These are phyloP conservation scores for Okapia johnstoni DNA, from an alignment of 2,113 vertebrate species.

Conservation along the genomic window DNA sequence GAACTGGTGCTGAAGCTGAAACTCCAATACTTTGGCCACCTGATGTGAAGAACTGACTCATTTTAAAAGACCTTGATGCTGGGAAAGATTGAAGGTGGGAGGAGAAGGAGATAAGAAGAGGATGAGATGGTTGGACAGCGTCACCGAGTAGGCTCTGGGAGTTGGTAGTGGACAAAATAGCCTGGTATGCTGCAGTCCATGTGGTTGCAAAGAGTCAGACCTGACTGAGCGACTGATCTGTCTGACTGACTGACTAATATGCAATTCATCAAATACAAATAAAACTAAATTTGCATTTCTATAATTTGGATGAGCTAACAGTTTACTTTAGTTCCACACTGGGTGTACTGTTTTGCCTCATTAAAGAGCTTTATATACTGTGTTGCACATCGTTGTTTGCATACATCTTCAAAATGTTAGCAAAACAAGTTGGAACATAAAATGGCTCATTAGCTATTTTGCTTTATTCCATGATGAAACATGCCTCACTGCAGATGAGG, in stretches of 20 bases:
- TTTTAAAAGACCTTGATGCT: neutral
- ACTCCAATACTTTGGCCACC: neutral
- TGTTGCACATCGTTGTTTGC: neutral
- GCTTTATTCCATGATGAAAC: neutral
- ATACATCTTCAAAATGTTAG: neutral
- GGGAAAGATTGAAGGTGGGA: fast-evolving
- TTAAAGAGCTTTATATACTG: neutral
- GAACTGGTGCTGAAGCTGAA: neutral
- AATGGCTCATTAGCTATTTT: neutral
- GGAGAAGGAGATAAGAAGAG: neutral
- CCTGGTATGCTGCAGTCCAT: fast-evolving
- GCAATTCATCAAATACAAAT: neutral
- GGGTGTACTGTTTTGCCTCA: neutral
- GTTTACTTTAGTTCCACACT: neutral
- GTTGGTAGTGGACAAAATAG: neutral
- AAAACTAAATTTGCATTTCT: neutral
- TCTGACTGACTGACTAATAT: too few relatives aligned
- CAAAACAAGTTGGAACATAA: neutral
- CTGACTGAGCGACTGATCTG: neutral
- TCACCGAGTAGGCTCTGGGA: neutral
- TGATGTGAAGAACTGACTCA: fast-evolving
- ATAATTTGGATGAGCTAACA: neutral
- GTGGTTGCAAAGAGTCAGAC: fast-evolving
- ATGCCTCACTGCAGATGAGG: neutral
- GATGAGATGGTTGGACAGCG: neutral